Base-by-base conservation (phyloP, 2,888 invertebrate genomes). In the Melinaea menophilus region DNA sequence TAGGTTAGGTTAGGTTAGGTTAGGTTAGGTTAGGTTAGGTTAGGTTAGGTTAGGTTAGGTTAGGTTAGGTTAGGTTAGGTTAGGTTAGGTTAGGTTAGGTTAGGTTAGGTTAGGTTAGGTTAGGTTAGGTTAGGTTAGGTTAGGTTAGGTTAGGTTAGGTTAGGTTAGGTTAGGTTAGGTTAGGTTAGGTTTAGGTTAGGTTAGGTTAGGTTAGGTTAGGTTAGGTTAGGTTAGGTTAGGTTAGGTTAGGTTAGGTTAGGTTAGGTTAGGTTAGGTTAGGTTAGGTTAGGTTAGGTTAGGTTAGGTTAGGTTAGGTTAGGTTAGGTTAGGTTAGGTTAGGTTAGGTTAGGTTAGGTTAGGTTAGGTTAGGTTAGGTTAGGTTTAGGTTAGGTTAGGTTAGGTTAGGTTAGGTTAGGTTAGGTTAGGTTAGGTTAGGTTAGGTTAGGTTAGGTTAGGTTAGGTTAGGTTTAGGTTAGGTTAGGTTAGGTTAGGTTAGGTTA, bases 221-320 rank as follows among this genome's bases (percentile, higher is more conserved):
- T 59, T 59, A 55, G 59, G 54, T 59, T 54, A 45, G 59, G 59
- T 59, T 59, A 59, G 59, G 59, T 59, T 59, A 59, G 59, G 59
- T 59, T 69, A 67, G 67, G 69, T 69, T 69, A 69, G 69, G 69
- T 69, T 69, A 69, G 69, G 69, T 69, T 69, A 69, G 68, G 68
- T 68, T 68, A 66, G 64, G 69, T 64, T 69, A 66, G 64, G 66
- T 67, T 67, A 63, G 64, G 64, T 64, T 64, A 63, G 68, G 68
- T 69, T 69, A 62, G 68, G 68, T 69, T 68, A 66, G 68, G 68
- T 68, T 68, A 63, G 66, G 66, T 66, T 59, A 59, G 59, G 59
- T 66, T 59, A 63, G 66, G 63, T 66, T 63, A 63, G 66, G 63
- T 66, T 63, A 63, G 66, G 63, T 66, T 63, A 63, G 66, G 63